A percentile compares a stretch with the other conserved stretches of the same genome.
Evolutionary conservation across 2,888 invertebrate genomes (phyloP).

Genomic region (Flabesymbios commensalis): DNA sequence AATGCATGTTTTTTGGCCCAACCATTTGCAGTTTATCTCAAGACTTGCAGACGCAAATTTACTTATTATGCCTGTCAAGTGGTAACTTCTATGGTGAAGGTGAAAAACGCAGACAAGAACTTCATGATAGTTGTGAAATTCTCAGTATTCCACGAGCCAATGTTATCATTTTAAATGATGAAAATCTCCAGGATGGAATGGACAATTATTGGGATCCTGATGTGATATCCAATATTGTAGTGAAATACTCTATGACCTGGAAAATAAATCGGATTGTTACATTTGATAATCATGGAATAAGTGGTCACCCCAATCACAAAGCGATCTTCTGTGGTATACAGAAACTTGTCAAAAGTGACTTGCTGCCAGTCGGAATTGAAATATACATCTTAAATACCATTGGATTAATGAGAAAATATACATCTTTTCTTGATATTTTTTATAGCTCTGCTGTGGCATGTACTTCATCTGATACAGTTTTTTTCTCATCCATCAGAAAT

Average conservation of each 20-base stretch:
- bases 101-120: constrained; percentile 73
- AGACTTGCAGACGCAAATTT: constrained; percentile 14
- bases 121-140: constrained; percentile 78
- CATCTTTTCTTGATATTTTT: too few relatives aligned
- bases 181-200: background rate
- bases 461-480: too few relatives aligned
- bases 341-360: too few relatives aligned
- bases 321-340: too few relatives aligned
- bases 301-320: too few relatives aligned
- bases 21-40: constrained; percentile 37
- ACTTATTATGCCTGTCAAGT: constrained; percentile 34
- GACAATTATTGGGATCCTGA: background rate
- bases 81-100: constrained; percentile 71
- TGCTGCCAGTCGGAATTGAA: too few relatives aligned
- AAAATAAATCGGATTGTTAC: too few relatives aligned
- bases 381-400: too few relatives aligned
- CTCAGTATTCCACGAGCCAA: constrained; percentile 77
- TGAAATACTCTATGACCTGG: background rate
- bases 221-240: background rate
- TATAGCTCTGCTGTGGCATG: too few relatives aligned
- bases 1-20: constrained; percentile 99
- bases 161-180: constrained; percentile 69
- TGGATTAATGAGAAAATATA: too few relatives aligned
- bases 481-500: too few relatives aligned
- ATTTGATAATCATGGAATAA: too few relatives aligned